These are phyloP conservation scores for Echinarachnius parma DNA, from an alignment of 53 echinoderm and acorn worm species.

Conservation along the genomic window DNA sequence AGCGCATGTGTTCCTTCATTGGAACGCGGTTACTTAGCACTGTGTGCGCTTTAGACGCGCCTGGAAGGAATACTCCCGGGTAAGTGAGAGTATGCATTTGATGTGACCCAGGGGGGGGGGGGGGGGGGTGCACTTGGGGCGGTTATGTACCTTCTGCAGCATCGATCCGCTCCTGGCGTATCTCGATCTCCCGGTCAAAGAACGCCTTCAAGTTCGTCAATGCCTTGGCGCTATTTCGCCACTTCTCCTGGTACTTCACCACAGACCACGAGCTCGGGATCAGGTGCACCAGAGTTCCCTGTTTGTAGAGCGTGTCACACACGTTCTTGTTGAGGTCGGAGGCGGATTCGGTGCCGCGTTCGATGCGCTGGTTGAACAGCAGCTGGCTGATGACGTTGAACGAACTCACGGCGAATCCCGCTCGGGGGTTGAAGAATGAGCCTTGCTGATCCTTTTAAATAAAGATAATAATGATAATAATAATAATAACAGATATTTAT, in stretches of 20 bases:
- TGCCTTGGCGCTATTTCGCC: neutral
- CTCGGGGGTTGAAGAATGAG: neutral
- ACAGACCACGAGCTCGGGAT: conserved; percentile 8
- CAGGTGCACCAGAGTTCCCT: neutral
- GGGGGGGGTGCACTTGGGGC: too few species aligned
- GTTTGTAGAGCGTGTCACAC: neutral
- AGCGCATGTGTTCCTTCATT: too few species aligned
- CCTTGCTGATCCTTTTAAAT: too few species aligned
- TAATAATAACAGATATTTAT: too few species aligned
- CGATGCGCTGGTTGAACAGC: conserved; percentile 12
- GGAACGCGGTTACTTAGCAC: too few species aligned
- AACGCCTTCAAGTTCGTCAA: neutral
- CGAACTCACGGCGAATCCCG: conserved; percentile 10
- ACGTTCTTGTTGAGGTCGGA: conserved; percentile 8
- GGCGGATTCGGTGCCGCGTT: conserved; percentile 21
- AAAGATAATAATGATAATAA: too few species aligned
- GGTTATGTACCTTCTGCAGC: conserved; percentile 8
- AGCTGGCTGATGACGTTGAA: conserved; percentile 32
- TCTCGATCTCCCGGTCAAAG: conserved; percentile 1
- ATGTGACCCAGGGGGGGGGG: too few species aligned
- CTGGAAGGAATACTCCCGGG: too few species aligned
- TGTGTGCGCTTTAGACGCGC: too few species aligned
- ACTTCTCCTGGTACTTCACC: conserved; percentile 7
- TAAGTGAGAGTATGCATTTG: too few species aligned
- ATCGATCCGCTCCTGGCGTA: conserved; percentile 3